Evolutionary conservation across 2,888 invertebrate species (phyloP).

Genomic region (Amblyjoppa fuscipennis): DNA sequence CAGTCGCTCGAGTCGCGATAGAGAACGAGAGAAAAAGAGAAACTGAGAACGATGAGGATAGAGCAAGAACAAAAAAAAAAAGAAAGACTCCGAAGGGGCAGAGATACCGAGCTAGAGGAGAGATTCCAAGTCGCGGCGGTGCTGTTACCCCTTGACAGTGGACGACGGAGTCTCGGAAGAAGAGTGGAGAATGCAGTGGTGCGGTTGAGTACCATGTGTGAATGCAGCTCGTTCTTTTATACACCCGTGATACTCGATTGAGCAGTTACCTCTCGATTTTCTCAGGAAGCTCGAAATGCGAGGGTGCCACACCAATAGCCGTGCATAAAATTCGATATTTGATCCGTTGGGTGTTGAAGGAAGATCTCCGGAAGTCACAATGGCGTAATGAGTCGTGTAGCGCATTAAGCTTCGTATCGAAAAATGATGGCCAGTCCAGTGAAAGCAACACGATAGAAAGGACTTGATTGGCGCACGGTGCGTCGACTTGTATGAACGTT

Average conservation of each 20-base stretch:
- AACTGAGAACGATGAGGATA: constrained; percentile 31
- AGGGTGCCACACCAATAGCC: constrained; percentile 7
- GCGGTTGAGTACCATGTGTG: constrained; percentile 44
- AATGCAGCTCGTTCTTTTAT: constrained; percentile 43
- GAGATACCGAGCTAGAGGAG: constrained; percentile 31
- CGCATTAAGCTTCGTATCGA: not conserved
- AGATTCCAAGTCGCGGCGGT: constrained; percentile 30
- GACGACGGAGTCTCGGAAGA: constrained; percentile 32
- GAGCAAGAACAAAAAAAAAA: constrained; percentile 10
- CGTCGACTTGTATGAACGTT: not conserved
- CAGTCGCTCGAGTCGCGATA: constrained; percentile 30
- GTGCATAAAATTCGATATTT: constrained; percentile 7
- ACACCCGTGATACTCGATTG: constrained; percentile 25
- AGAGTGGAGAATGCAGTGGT: constrained; percentile 32
- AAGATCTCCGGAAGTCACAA: not conserved
- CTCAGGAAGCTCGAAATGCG: constrained; percentile 18
- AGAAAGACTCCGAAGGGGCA: constrained; percentile 16
- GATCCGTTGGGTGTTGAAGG: not conserved
- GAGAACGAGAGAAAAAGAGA: constrained; percentile 42
- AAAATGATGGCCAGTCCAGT: not conserved
- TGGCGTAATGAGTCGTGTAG: not conserved
- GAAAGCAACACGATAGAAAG: not conserved
- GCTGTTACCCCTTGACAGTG: constrained; percentile 31
- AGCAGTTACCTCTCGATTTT: constrained; percentile 39
- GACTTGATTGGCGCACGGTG: not conserved